Base-by-base conservation (phyloP, 2,113 vertebrate species). In the Steatornis caripensis region DNA sequence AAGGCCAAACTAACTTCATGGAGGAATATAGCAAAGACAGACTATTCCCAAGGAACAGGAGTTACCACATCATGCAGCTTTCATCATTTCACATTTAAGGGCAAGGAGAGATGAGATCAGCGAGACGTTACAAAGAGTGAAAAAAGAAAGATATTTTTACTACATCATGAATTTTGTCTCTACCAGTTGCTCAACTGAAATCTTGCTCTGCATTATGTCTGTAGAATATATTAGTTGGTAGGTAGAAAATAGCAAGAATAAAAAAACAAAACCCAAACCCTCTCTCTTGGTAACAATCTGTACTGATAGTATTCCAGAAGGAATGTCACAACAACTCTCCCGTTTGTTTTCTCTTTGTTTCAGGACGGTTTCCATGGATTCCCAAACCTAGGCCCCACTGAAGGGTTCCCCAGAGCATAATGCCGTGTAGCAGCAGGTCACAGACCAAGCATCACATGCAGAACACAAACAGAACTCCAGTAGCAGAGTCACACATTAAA, bases 301-400 rank as follows among this genome's bases (percentile, higher is more conserved):
- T 71, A 74, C 58, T 86, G 82, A 97, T 81, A 90, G 84, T 82
- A 84, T 82, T 95, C 95, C 93, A 97, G 93, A 68, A 92, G 72
- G 7, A 90, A 84, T 90, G 90, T 96, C 95, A 95, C 95, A 95
- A 92, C 66, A 90, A 37, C 89, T 89, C 89, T 91, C 83, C 37
- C 5, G 0, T 96, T 92, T 97, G 95, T 97, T 97, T 97, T 96
- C 93, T 91, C 64, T 96, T 95, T 96, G 95, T 96, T 97, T 97
- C 90, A 96, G 87, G 84, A 49, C 2, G 51, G 93, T 96, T 97
- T 97, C 97, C 94, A 95, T 97, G 93, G 96, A 96, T 96, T 41
- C 76, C 57, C 92, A 94, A 94, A 95, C 64, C 80, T 94, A 95
- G 90, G 95, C 94, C 89, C 79, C 87, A 77, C 54, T 68, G 80